A percentile compares a stretch with the other conserved stretches of the same genome.
Evolutionary conservation across 2,113 vertebrate genomes (phyloP).

Genomic region (Lamprotornis superbus): DNA sequence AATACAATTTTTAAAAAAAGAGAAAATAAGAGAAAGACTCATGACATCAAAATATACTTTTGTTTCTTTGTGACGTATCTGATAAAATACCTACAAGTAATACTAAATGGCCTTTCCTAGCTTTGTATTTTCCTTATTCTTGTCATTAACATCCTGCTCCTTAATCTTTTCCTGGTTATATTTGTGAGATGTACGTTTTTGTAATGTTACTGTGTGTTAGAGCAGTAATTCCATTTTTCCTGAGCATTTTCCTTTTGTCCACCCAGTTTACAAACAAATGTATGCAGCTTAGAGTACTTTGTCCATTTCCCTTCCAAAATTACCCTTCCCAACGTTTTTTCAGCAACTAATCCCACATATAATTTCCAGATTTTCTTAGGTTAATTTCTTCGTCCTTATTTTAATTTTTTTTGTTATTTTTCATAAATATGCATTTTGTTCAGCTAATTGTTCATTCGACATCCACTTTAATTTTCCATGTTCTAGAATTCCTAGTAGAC

Average conservation of each 20-base stretch:
- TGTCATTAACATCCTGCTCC: slow-evolving; percentile 55
- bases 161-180: slow-evolving; percentile 35
- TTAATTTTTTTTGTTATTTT: not conserved
- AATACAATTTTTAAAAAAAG: not conserved
- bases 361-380: slow-evolving; percentile 42
- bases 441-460: not conserved
- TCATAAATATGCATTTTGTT: not conserved
- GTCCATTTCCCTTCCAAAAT: slow-evolving; percentile 29
- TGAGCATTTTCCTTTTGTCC: slow-evolving; percentile 59
- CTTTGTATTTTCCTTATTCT: slow-evolving; percentile 45
- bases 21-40: not conserved
- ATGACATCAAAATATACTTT: not conserved
- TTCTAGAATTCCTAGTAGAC: slow-evolving; percentile 4
- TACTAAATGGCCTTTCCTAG: slow-evolving; percentile 11
- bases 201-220: slow-evolving; percentile 19
- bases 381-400: slow-evolving; percentile 12
- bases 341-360: slow-evolving; percentile 49
- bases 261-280: slow-evolving; percentile 63
- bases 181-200: slow-evolving; percentile 6
- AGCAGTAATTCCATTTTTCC: slow-evolving; percentile 50
- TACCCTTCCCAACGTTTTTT: slow-evolving; percentile 21
- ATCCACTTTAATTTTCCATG: not conserved
- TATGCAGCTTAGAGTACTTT: slow-evolving; percentile 60
- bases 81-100: slow-evolving; percentile 58
- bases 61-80: slow-evolving; percentile 44